Evolutionary conservation across 2,113 vertebrate species (phyloP).

Genomic region (Cyprinodon tularosa): DNA sequence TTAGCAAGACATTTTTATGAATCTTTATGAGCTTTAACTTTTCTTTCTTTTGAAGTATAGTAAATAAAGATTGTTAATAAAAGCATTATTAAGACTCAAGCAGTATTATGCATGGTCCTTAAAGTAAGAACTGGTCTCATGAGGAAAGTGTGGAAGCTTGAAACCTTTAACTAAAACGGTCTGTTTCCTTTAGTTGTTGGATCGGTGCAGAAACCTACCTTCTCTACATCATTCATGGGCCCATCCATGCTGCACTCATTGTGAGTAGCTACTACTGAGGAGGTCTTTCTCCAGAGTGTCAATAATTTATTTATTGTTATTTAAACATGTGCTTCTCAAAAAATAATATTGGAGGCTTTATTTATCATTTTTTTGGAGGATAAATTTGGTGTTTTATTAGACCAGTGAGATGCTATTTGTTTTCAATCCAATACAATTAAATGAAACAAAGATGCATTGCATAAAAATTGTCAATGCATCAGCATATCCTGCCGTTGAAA

Average conservation of each 20-base stretch:
- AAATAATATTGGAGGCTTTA: background rate
- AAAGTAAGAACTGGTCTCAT: background rate
- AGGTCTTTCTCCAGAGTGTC: background rate
- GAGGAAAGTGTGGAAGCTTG: background rate
- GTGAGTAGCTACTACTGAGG: constrained; percentile 72
- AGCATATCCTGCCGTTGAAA: no score
- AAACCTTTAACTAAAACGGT: background rate
- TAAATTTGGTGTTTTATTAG: background rate
- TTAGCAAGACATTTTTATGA: background rate
- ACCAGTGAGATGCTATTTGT: background rate
- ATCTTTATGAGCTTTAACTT: background rate
- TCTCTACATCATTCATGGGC: constrained; percentile 92
- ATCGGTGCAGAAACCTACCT: constrained; percentile 87
- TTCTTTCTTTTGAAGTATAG: background rate
- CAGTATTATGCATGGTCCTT: background rate
- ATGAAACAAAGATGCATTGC: background rate
- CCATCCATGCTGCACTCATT: constrained; percentile 90
- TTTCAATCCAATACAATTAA: background rate
- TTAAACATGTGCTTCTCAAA: background rate
- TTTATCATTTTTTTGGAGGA: background rate
- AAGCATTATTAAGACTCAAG: no score
- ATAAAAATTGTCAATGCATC: no score
- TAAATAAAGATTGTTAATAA: background rate
- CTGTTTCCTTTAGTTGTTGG: constrained; percentile 87
- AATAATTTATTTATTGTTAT: no score